Conservation (phyloP, 2,888 invertebrate genomes). For the Andrena trimmerana region DNA sequence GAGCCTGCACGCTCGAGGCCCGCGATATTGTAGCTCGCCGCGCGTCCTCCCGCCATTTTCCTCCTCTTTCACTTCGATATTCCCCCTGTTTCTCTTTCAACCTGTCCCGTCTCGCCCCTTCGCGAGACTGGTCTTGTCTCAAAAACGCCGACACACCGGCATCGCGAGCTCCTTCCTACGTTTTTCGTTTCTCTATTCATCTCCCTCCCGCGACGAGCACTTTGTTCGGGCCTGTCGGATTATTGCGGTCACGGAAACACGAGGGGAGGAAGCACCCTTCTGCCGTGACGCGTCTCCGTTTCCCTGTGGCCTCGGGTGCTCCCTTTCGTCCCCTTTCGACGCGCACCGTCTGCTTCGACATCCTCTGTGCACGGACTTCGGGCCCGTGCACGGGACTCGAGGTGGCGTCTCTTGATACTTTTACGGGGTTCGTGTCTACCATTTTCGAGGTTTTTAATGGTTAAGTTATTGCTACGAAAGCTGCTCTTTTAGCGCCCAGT, state of each 20-base stretch:
- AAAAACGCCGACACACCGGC: constrained; percentile 11
- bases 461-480: background rate
- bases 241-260: constrained; percentile 64
- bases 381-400: background rate
- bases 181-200: constrained; percentile 14
- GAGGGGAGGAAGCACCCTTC: constrained; percentile 42
- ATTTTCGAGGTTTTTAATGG: background rate
- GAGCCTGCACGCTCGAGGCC: constrained; percentile 24
- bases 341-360: constrained; percentile 11
- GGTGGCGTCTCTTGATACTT: background rate
- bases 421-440: background rate
- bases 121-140: constrained; percentile 17
- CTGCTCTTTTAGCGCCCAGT: too few relatives aligned
- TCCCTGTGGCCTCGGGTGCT: background rate
- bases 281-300: constrained; percentile 29
- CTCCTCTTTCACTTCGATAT: constrained; percentile 46
- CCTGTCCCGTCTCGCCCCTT: background rate
- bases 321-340: constrained; percentile 5
- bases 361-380: background rate
- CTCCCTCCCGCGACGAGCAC: constrained; percentile 29
- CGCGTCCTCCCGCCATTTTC: constrained; percentile 34
- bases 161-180: constrained; percentile 1
- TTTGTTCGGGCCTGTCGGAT: constrained; percentile 62
- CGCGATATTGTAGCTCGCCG: constrained; percentile 55
- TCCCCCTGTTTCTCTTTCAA: constrained; percentile 22